Base-by-base conservation (phyloP, 2,797 vertebrate genomes). In the Syncerus caffer region DNA sequence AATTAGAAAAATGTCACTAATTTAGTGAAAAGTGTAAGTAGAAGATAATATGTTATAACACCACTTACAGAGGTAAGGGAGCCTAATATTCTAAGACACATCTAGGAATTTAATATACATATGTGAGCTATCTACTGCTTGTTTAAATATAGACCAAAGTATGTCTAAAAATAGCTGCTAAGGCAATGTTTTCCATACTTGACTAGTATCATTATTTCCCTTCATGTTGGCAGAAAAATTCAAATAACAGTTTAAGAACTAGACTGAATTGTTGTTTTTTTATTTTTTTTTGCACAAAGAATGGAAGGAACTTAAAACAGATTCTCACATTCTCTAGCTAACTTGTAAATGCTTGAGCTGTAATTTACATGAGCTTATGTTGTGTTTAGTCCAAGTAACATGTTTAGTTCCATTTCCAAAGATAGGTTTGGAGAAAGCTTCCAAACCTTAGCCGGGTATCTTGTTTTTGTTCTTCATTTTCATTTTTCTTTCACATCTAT, bases 221-320 rank as follows among this genome's bases (percentile, higher is more conserved):
- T 94, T 94, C 14, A 57, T 45, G 67, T 87, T 84, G 42, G 74
- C 58, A 92, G 29, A 60, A 92, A 90, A 90, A 31, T 57, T 21
- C 25, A 92, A 50, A 38, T 88, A 53, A 38, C 50, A 60, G 93
- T 42, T 25, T 47, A 87, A 93, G 23, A 83, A 51, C 6, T 6
- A 94, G 25, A 45, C 50, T 45, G 71, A 34, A 50, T 53, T 85
- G 84, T 97, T 96, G 27, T 91, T 97, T 92, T 67, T 80, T 95
- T 9, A 10, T 67, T 31, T 96, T 92, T 55, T 85, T 93, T 97
- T 94, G 71, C 25, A 64, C 16, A 74, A 23, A 95, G 6, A 2
- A 53, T 51, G 0, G 45, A 23, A 62, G 25, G 57, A 50, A 91
- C 42, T 67, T 93, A 23, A 64, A 42, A 84, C 53, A 55, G 31